Evolutionary conservation across 2,797 vertebrate genomes (phyloP), one percentile per base, ranked within the genome.

Genomic region (Bovichtus variegatus): DNA sequence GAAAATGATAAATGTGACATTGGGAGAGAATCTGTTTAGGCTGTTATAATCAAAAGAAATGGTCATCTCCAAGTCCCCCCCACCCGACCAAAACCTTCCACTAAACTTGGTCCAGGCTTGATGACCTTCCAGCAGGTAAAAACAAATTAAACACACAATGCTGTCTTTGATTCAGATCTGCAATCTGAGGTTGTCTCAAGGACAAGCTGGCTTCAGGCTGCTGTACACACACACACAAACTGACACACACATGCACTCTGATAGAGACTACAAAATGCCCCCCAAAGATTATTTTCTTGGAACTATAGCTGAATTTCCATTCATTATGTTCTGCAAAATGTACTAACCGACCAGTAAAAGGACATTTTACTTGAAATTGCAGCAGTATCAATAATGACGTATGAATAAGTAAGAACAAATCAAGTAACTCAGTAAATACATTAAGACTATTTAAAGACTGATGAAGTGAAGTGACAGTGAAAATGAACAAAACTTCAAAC

Each of bases 1-100:
- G 87, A 93, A 93, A 90, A 92, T 90, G 91, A 93, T 92, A 87
- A 92, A 92, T 85, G 86, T 91, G 91, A 87, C 91, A 86, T 70
- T 84, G 88, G 74, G 71, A 66, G 74, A 77, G 80, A 87, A 86
- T 88, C 80, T 85, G 83, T 90, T 91, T 86, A 81, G 81, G 63
- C 31, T 74, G 78, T 74, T 71, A 80, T 84, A 89, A 82, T 91
- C 82, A 90, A 62, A 83, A 61, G 74, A 82, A 89, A 84, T 73
- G 73, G 55, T 86, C 79, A 12, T 21, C n/a, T 9, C 53, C 9
- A 13, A n/a, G n/a, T n/a, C n/a, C n/a, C 29, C 31, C 1, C 9
- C 15, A 49, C 50, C 44, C 7, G 61, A 18, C 25, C 11, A 49
- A 77, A 72, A 71, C 78, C 67, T 58, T 69, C 70, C 27, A 58